Percentiles rank a stretch among this genome's conserved stretches.
Evolutionary conservation across 2,797 vertebrate genomes (phyloP).

Genomic region (Gallinago solitaria): DNA sequence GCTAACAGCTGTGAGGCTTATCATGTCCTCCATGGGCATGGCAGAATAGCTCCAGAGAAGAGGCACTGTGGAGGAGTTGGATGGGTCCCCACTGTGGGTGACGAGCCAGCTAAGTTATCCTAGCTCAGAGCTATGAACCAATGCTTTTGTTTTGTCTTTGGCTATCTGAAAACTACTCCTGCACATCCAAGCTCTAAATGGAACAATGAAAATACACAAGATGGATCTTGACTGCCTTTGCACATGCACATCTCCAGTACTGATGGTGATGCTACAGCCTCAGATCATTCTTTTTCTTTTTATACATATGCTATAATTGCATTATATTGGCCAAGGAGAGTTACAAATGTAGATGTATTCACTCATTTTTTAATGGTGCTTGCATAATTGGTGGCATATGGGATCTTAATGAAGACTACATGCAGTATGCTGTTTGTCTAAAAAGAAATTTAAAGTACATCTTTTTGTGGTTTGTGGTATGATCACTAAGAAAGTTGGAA

Average conservation of each 20-base stretch:
- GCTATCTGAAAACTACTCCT: background rate
- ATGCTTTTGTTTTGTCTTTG: background rate
- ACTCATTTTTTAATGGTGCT: background rate
- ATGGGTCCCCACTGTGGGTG: background rate
- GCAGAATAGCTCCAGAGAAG: background rate
- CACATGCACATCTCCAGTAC: background rate
- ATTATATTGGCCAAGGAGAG: background rate
- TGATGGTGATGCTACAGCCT: background rate
- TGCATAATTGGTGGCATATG: background rate
- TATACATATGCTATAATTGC: background rate
- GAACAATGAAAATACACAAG: background rate
- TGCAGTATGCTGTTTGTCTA: background rate
- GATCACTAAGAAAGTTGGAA: background rate
- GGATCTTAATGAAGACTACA: background rate
- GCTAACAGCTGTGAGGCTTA: background rate
- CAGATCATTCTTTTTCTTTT: background rate
- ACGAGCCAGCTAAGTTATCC: background rate
- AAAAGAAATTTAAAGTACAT: background rate
- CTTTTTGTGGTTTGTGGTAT: background rate
- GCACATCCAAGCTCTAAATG: background rate
- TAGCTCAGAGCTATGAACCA: background rate
- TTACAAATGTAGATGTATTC: background rate
- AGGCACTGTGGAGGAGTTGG: background rate
- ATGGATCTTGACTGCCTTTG: background rate
- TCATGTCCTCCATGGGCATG: no score